phyloP scores from a whole-genome alignment of 2,797 vertebrate genomes.

The Phylloscopus collybita region DNA sequence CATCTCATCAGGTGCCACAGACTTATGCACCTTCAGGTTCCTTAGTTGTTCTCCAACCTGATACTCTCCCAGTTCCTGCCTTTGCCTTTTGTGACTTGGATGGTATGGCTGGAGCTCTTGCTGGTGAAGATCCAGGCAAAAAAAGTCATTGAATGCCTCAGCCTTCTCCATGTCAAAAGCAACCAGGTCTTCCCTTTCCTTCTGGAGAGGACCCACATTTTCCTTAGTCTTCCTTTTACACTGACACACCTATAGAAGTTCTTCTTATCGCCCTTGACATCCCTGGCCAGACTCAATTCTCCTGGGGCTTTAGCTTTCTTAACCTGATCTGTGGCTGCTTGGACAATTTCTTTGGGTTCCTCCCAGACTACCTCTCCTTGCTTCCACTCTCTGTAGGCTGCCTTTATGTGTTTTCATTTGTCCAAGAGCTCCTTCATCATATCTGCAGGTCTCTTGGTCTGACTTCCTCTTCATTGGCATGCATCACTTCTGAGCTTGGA shows the following conservation, averaged over 20 bases:
- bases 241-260: neutral
- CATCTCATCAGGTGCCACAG: neutral
- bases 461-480: neutral
- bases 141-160: neutral
- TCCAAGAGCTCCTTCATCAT: neutral
- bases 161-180: neutral
- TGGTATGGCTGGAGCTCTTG: neutral
- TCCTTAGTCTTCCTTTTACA: neutral
- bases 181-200: neutral
- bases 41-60: neutral
- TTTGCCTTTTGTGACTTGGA: neutral
- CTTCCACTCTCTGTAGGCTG: neutral
- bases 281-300: neutral
- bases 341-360: neutral
- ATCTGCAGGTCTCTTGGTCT: neutral
- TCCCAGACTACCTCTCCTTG: neutral
- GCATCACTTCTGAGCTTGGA: neutral
- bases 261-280: neutral
- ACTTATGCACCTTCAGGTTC: neutral
- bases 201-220: neutral
- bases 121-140: neutral
- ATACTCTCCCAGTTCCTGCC: neutral
- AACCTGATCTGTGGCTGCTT: neutral
- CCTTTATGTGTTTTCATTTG: neutral
- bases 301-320: neutral